These are phyloP conservation scores for Oreotrochilus melanogaster DNA, from an alignment of 2,113 vertebrate genomes.

Conservation along the genomic window DNA sequence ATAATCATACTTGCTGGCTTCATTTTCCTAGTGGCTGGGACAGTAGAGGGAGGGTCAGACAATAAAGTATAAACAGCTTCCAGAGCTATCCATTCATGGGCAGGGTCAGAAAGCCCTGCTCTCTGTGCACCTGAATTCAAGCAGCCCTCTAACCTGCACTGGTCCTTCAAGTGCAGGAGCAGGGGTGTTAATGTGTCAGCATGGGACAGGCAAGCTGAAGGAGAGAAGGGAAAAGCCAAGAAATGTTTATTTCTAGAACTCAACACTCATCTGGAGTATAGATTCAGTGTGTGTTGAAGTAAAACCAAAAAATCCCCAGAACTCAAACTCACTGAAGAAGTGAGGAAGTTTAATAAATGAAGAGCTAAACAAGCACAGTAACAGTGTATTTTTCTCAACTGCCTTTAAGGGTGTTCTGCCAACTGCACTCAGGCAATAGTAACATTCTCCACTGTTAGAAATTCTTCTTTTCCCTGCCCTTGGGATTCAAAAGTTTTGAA, in stretches of 20 bases:
- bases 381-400: background rate
- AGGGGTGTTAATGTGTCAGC: background rate
- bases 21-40: background rate
- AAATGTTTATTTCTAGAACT: background rate
- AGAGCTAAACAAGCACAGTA: background rate
- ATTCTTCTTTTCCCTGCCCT: background rate
- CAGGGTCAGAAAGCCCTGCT: background rate
- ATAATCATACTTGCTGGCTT: background rate
- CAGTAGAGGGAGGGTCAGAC: background rate
- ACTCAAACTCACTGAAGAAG: background rate
- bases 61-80: background rate
- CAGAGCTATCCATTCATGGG: background rate
- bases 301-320: background rate
- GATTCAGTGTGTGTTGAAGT: background rate
- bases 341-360: background rate
- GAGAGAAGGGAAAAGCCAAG: background rate
- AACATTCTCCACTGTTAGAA: background rate
- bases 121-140: background rate
- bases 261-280: background rate
- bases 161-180: background rate
- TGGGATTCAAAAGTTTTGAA: background rate
- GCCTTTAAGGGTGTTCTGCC: background rate
- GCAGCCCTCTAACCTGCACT: background rate
- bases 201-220: background rate
- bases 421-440: background rate